Evolutionary conservation across 2,888 invertebrate species (phyloP).

Genomic region (Eristalis arbustorum): DNA sequence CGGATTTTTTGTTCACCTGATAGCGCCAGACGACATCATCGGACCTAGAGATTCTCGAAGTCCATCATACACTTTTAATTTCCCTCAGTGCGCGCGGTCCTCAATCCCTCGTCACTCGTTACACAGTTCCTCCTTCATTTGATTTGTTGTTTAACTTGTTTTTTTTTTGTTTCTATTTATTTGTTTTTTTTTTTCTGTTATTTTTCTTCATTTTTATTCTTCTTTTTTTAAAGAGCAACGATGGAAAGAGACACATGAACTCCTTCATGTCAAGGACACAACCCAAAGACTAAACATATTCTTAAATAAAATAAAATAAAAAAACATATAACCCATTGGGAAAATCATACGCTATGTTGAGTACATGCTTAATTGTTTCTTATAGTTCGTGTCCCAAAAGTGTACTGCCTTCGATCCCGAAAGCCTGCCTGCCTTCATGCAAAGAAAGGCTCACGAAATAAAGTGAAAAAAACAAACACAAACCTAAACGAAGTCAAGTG

Average conservation of each 20-base stretch:
- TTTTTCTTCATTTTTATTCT: conserved; percentile 21
- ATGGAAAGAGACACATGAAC: conserved; percentile 29
- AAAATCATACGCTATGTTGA: conserved; percentile 15
- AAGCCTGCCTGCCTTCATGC: not conserved
- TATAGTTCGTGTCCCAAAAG: conserved; percentile 25
- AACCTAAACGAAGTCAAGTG: not conserved
- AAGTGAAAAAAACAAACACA: too few species aligned
- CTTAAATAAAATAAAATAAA: not conserved
- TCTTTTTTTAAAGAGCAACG: conserved; percentile 50
- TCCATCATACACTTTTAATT: too few species aligned
- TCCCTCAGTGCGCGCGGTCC: too few species aligned
- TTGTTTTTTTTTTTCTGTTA: not conserved
- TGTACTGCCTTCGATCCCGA: not conserved
- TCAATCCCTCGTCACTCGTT: too few species aligned
- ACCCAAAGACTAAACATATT: conserved; percentile 31
- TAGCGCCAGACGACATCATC: too few species aligned
- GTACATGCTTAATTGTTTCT: conserved; percentile 32
- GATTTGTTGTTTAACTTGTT: not conserved
- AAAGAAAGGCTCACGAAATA: not conserved
- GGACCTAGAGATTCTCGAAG: too few species aligned
- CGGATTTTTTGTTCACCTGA: too few species aligned
- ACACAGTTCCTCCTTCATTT: not conserved
- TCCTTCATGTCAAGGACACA: conserved; percentile 17
- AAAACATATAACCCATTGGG: not conserved
- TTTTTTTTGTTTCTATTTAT: too few species aligned